phyloP scores from a whole-genome alignment of 2,113 vertebrate species.

The Hemiprocne comata region DNA sequence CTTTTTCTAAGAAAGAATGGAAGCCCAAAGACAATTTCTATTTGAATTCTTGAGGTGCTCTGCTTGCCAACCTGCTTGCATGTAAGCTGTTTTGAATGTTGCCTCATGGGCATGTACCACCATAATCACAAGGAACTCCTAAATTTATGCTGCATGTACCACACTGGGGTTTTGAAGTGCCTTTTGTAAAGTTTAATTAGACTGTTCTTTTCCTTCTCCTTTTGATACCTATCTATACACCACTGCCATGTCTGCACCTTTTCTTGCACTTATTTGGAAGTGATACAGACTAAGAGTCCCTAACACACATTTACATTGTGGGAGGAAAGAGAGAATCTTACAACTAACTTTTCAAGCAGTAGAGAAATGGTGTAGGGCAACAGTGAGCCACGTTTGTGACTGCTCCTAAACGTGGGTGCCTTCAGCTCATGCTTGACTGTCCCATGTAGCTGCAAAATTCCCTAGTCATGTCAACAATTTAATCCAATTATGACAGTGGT shows the following conservation, averaged over 20 bases:
- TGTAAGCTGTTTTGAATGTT: background rate
- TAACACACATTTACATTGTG: background rate
- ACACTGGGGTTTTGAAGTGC: background rate
- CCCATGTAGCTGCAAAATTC: background rate
- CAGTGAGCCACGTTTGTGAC: background rate
- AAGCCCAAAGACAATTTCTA: background rate
- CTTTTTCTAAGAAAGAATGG: background rate
- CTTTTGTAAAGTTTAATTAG: background rate
- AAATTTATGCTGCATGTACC: background rate
- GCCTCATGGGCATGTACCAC: background rate
- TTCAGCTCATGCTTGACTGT: background rate
- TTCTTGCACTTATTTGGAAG: background rate
- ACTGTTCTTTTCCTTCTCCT: background rate
- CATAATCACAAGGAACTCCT: background rate
- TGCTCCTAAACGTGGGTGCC: background rate
- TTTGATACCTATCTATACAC: background rate
- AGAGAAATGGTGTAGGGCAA: background rate
- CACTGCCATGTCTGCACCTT: background rate
- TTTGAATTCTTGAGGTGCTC: background rate
- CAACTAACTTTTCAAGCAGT: background rate
- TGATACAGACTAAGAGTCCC: background rate
- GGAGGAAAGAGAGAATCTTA: background rate
- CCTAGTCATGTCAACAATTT: rapidly evolving
- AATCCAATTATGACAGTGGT: background rate
- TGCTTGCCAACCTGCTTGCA: background rate